Evolutionary conservation across 1,140 invertebrate species (phyloP), one percentile per base, ranked within the genome.

Genomic region (Trypoxylus dichotomus): DNA sequence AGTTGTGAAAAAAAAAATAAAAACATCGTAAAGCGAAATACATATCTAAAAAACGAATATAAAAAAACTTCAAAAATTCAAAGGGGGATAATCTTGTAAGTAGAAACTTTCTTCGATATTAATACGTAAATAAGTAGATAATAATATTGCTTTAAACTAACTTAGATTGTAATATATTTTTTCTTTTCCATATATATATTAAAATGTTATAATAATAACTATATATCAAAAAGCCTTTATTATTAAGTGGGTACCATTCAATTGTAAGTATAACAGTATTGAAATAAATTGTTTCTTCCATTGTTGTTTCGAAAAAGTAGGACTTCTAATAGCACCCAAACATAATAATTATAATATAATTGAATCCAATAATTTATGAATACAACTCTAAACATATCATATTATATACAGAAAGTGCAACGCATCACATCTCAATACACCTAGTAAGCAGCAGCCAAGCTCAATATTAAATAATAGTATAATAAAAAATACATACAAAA

Each of bases 381-480:
- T 76, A 76, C 75, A 58, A 58, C 60, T 77, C 63, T 78, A 79
- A 77, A 80, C 73, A 80, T 83, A 84, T 82, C 80, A 79, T 76
- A 82, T 83, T 68, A 84, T 82, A 81, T 82, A 83, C 81, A 82
- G 78, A 82, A 82, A 82, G 83, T 84, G 83, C 82, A 83, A 81
- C 74, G 81, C 82, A 83, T 84, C 83, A 84, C 82, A 83, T 82
- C 60, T 78, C 82, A 82, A 81, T 82, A 84, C 83, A 84, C 83
- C 82, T 84, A 84, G 24, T 68, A 68, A 68, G 60, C 60, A 83
- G 80, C 81, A 82, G 78, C 81, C 81, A 82, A 80, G 77, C 77
- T 78, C 54, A 82, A 83, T 80, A 29, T 75, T 47, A 75, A 75
- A 47, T 47, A 75, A 54, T 54, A 54, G 47, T 54, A 54, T 54